Base-by-base conservation (phyloP, 92 coral and sea anemone species). In the Porites evermanni region DNA sequence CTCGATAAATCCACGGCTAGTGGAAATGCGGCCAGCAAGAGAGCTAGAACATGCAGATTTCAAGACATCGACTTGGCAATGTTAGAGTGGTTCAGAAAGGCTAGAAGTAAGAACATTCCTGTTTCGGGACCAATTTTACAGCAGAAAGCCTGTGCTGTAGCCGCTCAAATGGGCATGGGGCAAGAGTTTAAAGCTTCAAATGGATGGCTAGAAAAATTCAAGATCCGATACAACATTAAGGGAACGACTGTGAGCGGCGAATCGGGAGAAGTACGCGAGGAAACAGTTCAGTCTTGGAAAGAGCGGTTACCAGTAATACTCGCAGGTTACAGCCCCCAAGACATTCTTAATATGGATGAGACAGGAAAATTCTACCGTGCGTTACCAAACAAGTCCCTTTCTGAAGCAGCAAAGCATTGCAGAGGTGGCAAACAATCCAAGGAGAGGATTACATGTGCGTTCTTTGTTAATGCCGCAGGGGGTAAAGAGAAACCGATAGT, bases 131-230 rank as follows among this genome's bases (percentile, higher is more conserved):
- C 88, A 73, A 65, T 84, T 81, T 66, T 84, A 84, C 82, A 75
- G 88, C 82, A 74, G 56, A 74, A 75, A 75, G 88, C 88, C 82
- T 64, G 75, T 84, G 88, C 82, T 84, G 88, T 84, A 75, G 88
- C 88, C 64, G 82, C 63, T 21, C 21, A 21, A 21, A 21, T 21
- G 21, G 21, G 21, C 21, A 21, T 21, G 21, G 21, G 21, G 21
- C 21, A 21, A 21, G 21, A 21, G 21, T 21, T 21, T 21, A 21
- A 21, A 21, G 21, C 21, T 21, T 84, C 88, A 84, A 84, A 84
- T 64, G 88, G 82, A 84, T 84, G 82, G 88, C 88, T 84, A 82
- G 88, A 84, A 82, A 84, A 84, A 84, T 84, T 84, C 65, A 84
- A 84, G 88, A 84, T 82, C 88, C 81, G 76, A 84, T 84, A 75